Evolutionary conservation across 2,113 vertebrate species (phyloP).

Genomic region (Zootoca vivipara): DNA sequence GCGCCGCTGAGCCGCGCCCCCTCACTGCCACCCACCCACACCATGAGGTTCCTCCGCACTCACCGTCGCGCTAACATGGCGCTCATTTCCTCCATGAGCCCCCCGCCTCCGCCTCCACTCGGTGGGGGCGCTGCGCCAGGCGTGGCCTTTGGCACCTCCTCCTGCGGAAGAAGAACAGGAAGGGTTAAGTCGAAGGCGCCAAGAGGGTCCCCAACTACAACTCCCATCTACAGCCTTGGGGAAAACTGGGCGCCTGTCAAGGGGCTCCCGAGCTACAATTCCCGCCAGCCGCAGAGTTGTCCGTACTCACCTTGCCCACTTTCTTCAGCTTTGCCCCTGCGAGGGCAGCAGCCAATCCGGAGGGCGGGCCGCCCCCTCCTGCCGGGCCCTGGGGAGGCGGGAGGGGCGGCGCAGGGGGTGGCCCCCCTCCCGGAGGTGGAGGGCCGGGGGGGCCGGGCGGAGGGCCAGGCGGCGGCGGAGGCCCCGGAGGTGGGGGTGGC

Average conservation of each 20-base stretch:
- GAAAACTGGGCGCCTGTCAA: too few relatives aligned
- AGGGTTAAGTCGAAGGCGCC: background rate
- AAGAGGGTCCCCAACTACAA: background rate
- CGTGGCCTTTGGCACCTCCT: constrained; percentile 65
- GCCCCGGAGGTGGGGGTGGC: constrained; percentile 42
- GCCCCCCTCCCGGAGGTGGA: constrained; percentile 76
- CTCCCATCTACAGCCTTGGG: too few relatives aligned
- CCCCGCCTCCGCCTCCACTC: constrained; percentile 61
- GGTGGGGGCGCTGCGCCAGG: background rate
- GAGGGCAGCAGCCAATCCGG: constrained; percentile 83
- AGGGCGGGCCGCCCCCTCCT: constrained; percentile 47
- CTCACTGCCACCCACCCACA: too few relatives aligned
- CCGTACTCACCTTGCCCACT: constrained; percentile 79
- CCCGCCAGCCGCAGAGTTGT: too few relatives aligned
- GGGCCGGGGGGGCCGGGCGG: constrained; percentile 47
- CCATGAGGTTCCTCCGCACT: background rate
- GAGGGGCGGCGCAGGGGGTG: constrained; percentile 75
- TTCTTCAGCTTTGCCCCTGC: constrained; percentile 89
- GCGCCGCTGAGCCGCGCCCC: too few relatives aligned
- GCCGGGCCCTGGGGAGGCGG: constrained; percentile 64
- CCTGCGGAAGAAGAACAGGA: constrained; percentile 66
- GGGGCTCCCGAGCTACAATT: too few relatives aligned
- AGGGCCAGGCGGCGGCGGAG: constrained; percentile 74
- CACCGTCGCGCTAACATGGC: constrained; percentile 91
- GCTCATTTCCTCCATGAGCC: constrained; percentile 92